Evolutionary conservation across 2,797 vertebrate genomes (phyloP), one percentile per base, ranked within the genome.

Genomic region (Hafferia zeledoni): DNA sequence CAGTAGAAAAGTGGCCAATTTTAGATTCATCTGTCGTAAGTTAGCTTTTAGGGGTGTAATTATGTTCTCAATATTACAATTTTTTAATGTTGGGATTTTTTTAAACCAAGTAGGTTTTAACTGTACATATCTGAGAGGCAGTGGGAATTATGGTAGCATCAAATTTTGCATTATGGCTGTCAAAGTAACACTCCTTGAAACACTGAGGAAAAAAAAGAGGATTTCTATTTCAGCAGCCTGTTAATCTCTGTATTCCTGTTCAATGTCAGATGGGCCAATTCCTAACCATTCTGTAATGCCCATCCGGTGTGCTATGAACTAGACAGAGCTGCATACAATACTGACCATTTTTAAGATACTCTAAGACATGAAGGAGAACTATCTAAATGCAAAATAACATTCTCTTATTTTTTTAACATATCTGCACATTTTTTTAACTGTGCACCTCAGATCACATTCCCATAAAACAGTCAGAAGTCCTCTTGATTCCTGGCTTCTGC

Each of bases 381-480:
- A 74, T 18, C 11, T 56, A 60, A 85, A 87, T 30, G 43, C 24
- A 67, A 70, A 77, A 41, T 44, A 71, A 31, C 10, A 30, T 46
- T 76, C 0, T 75, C 6, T 22, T 24, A 5, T 61, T 47, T 56
- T 83, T 83, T 55, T 0, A 79, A 37, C 28, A 2, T 50, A 44
- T 46, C 23, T 74, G 15, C 3, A 4, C 44, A 7, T 55, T 80
- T 87, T 83, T 84, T 52, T 27, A 71, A n/a, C 12, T 25, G 6
- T 11, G 6, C 4, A 12, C 9, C 28, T 63, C 3, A 7, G 33
- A 59, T 24, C 2, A 2, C 1, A 1, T 74, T 77, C 41, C 33
- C 15, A 9, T 37, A 71, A 80, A 70, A 7, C 2, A 80, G 9
- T 6, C 10, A 59, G 22, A 86, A 81, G 17, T 61, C 57, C 25